Base-by-base conservation (phyloP, 2,113 vertebrate genomes). In the Syngnathus typhle region DNA sequence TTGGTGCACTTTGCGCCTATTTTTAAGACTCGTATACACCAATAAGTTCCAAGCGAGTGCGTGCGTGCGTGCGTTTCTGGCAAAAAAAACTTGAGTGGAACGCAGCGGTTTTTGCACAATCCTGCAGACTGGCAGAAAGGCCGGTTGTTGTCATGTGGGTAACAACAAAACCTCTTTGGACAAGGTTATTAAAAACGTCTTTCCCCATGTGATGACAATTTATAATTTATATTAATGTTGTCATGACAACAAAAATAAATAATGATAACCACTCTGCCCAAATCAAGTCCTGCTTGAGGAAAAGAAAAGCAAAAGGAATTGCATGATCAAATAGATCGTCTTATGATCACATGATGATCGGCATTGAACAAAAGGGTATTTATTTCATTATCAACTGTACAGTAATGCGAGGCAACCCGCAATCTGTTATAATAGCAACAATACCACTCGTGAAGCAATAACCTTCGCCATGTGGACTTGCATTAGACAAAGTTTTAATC, bases 1-100 rank as follows among this genome's bases (percentile, higher is more conserved):
- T 78, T 75, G 55, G 75, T 56, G 67, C 51, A 68, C 18, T 58
- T 71, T 16, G 13, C 15, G 60, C 46, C 70, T 68, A 70, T 74
- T 77, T n/a, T 78, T 52, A 52, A 74, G 67, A 73, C 54, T 56
- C 38, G 36, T 43, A 21, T 47, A n/a, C 78, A 81, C 81, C 80
- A 75, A 71, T 82, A 75, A 63, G 21, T 70, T 51, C 44, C 69
- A 13, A 77, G 73, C 36, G n/a, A n/a, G n/a, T n/a, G n/a, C n/a
- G n/a, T n/a, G 9, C 19, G 5, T 49, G 18, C 8, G 15, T 6
- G 19, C 1, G 3, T 58, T 9, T 12, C 38, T 39, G 36, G 18
- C 5, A n/a, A n/a, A n/a, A 27, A 41, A 62, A 46, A 44, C 2
- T 27, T 16, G 55, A 44, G 60, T 8, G 41, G 3, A 39, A 39